Evolutionary conservation across 1,140 invertebrate genomes (phyloP).

Genomic region (Scaptomyza graminum): DNA sequence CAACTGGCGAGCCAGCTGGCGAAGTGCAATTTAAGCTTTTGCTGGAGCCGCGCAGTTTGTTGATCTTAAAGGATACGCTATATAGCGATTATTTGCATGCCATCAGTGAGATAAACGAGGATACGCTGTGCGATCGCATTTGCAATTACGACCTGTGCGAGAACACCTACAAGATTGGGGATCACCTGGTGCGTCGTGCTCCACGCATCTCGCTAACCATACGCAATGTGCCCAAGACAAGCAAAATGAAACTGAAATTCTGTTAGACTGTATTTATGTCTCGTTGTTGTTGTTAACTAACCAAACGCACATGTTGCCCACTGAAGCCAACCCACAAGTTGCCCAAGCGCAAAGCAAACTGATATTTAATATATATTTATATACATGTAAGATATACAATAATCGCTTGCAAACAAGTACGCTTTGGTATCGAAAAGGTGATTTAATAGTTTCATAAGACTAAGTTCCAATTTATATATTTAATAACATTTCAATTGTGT

Average conservation of each 20-base stretch:
- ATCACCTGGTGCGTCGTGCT: slow-evolving; percentile 87
- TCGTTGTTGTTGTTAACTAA: slow-evolving; percentile 45
- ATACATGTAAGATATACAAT: slow-evolving; percentile 1
- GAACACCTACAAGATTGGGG: slow-evolving; percentile 85
- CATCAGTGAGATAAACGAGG: slow-evolving; percentile 90
- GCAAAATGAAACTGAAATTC: slow-evolving; percentile 89
- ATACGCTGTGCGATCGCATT: slow-evolving; percentile 88
- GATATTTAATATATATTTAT: background rate
- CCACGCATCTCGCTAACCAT: slow-evolving; percentile 95
- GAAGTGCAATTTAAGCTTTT: slow-evolving; percentile 87
- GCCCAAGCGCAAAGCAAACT: slow-evolving; percentile 12
- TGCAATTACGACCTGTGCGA: slow-evolving; percentile 88
- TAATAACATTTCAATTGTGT: background rate
- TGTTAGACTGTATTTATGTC: slow-evolving; percentile 64
- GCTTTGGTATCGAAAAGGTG: no score
- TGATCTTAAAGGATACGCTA: slow-evolving; percentile 93
- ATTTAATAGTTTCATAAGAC: no score
- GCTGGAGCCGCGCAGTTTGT: slow-evolving; percentile 93
- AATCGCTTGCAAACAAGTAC: background rate
- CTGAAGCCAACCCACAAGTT: slow-evolving; percentile 49
- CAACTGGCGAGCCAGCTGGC: slow-evolving; percentile 4
- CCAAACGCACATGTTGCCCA: slow-evolving; percentile 47
- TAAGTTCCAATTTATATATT: background rate
- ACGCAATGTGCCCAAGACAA: slow-evolving; percentile 95
- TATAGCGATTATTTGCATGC: slow-evolving; percentile 95